Evolutionary conservation across 2,888 invertebrate genomes (phyloP), one percentile per base, ranked within the genome.

Genomic region (Andrena flavipes): DNA sequence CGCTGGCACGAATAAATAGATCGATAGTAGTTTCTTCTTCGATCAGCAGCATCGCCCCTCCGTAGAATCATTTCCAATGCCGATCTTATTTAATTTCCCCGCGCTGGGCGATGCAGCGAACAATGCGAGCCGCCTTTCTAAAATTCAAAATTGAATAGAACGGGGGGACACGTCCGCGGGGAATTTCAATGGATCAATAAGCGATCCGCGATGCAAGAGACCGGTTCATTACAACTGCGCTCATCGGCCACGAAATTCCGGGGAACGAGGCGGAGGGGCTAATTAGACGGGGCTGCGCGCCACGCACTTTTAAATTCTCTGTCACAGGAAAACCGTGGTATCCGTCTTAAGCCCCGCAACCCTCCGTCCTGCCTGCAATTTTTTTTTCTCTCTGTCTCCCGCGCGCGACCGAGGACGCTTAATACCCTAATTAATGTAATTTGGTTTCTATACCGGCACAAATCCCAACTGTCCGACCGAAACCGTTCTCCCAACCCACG

Each of bases 341-440:
- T 87, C 88, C 88, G 85, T 90, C 91, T 91, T 91, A 91, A 91
- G 90, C 91, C 60, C 64, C 54, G 70, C 59, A 70, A 65, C 54
- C 54, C 78, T 23, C 63, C 64, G 5, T 26, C 49, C 29, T 7
- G 26, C 74, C 54, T 7, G 4, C 7, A 7, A 48, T 48, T 60
- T 76, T 80, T 80, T 82, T 56, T 75, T 26, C 76, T 75, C 65
- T 74, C 67, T 80, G 48, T 75, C 74, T 72, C 51, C 7, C 79
- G 63, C 73, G 60, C 82, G 83, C 80, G 70, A 74, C 76, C 75
- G 69, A 72, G 79, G 83, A 83, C 85, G 89, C 85, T 91, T 90
- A 91, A 89, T 89, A 85, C 86, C 87, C 90, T 90, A 90, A 91
- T 91, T 91, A 91, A 91, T 91, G 88, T 90, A 89, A 90, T 90